These are phyloP conservation scores for Maconellicoccus hirsutus DNA, from an alignment of 1,140 invertebrate species.

Conservation along the genomic window DNA sequence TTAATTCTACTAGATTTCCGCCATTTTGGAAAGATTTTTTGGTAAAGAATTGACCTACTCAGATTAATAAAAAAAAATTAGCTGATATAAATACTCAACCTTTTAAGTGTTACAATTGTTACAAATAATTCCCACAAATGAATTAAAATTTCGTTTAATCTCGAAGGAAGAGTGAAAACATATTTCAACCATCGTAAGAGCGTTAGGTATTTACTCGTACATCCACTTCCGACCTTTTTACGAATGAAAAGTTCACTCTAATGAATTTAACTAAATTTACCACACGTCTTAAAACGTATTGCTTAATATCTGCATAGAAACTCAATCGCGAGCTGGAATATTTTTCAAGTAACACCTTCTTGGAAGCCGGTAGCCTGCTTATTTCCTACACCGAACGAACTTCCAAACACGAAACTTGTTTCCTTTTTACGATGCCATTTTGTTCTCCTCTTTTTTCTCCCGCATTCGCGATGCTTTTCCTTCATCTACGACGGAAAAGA, in stretches of 20 bases:
- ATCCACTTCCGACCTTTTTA: slow-evolving; percentile 3
- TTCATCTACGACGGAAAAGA: neutral
- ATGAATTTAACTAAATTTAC: neutral
- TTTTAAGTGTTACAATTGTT: neutral
- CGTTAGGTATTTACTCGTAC: neutral
- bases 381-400: no score
- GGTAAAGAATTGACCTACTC: no score
- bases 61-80: no score
- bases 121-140: neutral
- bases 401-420: neutral
- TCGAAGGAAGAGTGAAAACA: neutral
- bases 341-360: no score
- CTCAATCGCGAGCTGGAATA: no score
- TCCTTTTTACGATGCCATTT: neutral
- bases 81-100: no score
- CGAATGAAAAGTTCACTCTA: neutral
- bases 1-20: no score
- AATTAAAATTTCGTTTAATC: neutral
- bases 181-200: neutral
- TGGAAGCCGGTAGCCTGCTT: no score
- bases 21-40: no score
- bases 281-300: neutral
- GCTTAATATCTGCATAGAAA: no score
- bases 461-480: neutral
- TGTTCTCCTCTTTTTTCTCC: neutral